Conservation (phyloP, 1,140 invertebrate genomes). For the Drosophila littoralis region DNA sequence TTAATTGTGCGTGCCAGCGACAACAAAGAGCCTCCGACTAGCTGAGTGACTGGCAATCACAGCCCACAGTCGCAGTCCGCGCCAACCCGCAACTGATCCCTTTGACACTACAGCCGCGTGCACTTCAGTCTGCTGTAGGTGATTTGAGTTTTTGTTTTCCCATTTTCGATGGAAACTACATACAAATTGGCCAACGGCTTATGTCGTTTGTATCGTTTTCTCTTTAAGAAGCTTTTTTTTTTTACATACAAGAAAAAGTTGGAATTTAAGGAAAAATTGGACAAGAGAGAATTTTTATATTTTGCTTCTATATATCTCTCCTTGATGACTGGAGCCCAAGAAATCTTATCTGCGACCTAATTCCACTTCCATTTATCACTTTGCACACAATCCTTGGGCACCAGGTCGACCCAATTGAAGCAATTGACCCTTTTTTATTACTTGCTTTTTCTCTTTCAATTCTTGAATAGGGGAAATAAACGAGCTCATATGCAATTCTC, state of each 20-base stretch:
- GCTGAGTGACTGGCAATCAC: background rate
- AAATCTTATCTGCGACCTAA: constrained; percentile 21
- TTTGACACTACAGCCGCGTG: constrained; percentile 10
- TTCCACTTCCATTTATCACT: constrained; percentile 28
- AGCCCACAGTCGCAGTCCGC: background rate
- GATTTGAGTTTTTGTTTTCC: background rate
- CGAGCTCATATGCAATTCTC: background rate
- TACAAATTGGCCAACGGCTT: constrained; percentile 9
- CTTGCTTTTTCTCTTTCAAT: background rate
- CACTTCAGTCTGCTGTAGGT: background rate
- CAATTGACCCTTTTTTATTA: constrained; percentile 5
- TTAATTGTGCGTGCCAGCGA: constrained; percentile 39
- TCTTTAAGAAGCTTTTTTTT: background rate
- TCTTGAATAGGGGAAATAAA: background rate
- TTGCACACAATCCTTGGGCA: constrained; percentile 15
- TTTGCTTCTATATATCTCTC: background rate
- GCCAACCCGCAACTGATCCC: background rate
- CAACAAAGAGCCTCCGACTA: constrained; percentile 22
- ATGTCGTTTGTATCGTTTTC: background rate
- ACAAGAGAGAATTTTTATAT: background rate
- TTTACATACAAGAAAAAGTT: background rate
- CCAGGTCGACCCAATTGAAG: constrained; percentile 15
- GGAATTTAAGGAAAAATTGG: no score
- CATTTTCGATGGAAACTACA: constrained; percentile 18
- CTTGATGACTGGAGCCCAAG: background rate